Base-by-base conservation (phyloP, 2,797 vertebrate species). In the Sphaeramia orbicularis region DNA sequence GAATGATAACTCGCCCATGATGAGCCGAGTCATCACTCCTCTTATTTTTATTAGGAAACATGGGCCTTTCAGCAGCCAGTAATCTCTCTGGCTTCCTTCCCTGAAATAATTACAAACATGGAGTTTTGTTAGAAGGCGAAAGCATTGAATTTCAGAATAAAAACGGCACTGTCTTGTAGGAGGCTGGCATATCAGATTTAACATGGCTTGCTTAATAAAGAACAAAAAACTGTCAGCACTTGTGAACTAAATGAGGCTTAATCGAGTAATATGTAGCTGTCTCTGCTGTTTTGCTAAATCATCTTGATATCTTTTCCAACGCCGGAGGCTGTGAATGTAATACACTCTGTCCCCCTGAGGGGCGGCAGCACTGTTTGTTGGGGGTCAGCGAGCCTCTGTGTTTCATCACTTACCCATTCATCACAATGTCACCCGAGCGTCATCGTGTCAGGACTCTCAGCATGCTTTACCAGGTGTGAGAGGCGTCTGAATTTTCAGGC, bases 361-460 rank as follows among this genome's bases (percentile, higher is more conserved):
- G 68, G 71, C 27, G 10, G 78, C 67, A 6, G 81, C 42, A 70
- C 74, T 80, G 52, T 88, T 81, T 80, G 74, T 65, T 70, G 65
- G 74, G 78, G 80, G 76, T 85, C 74, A 86, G 21, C 27, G 68
- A 86, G 76, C 66, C 78, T 86, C 90, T 93, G 91, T 74, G 91
- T 89, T 93, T 91, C 89, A 89, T 94, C 92, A 92, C 87, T 74
- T 77, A 67, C 62, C 72, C 80, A 92, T 93, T 88, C 86, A 93
- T 94, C 89, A 89, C 74, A 52, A 51, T 82, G 84, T 91, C 78
- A 83, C 86, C 88, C 60, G 60, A 79, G 79, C 35, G 83, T 70
- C 85, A 75, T 67, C 16, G 42, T 74, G 81, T 88, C 84, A 86
- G 77, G 84, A 80, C 73, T 88, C 81, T 87, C 68, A 60, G 81